These are phyloP conservation scores for Microctonus aethiopoides DNA, from an alignment of 2,888 invertebrate species.

Conservation along the genomic window DNA sequence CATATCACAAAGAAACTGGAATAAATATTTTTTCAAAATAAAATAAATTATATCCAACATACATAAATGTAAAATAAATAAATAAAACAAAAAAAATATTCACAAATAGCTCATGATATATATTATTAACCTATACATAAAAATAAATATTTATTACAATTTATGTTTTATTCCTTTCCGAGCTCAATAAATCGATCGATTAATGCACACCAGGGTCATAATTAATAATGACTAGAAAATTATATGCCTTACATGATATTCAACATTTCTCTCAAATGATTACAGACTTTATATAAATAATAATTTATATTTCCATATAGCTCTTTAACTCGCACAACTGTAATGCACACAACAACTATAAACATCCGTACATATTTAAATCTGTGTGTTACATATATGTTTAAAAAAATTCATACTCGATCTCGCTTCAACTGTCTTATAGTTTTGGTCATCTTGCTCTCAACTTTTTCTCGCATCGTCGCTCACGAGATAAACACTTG, in stretches of 20 bases:
- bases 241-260: constrained; percentile 36
- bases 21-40: too few species aligned
- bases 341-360: neutral
- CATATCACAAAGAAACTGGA: neutral
- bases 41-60: too few species aligned
- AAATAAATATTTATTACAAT: constrained; percentile 2
- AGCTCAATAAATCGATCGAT: constrained; percentile 50
- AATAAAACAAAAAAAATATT: too few species aligned
- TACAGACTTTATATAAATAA: constrained; percentile 9
- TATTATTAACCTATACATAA: too few species aligned
- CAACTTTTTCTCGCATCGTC: constrained; percentile 32
- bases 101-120: neutral
- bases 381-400: too few species aligned
- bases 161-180: neutral
- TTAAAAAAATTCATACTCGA: neutral
- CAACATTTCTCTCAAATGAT: constrained; percentile 33
- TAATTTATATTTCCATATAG: neutral
- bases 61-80: too few species aligned
- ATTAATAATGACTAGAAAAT: constrained; percentile 52
- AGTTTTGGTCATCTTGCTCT: constrained; percentile 23
- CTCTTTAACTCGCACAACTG: neutral
- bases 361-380: neutral
- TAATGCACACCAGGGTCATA: constrained; percentile 46
- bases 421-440: neutral
- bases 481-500: constrained; percentile 41